Base-by-base conservation (phyloP, 2,888 invertebrate genomes). In the Heteromurus nitidus region DNA sequence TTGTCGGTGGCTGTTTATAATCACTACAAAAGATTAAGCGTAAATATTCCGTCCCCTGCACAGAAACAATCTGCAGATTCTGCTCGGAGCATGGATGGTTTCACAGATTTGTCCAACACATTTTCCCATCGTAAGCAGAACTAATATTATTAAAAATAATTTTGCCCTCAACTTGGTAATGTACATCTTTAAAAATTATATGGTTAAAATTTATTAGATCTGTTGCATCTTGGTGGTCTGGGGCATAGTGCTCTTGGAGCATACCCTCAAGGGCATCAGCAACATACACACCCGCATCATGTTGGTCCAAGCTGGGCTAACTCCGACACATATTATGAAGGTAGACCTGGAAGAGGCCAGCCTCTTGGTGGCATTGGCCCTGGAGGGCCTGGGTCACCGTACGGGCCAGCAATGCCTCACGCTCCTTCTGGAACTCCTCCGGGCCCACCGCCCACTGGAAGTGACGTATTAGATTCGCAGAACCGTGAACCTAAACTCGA, bases 1-100 rank as follows among this genome's bases (percentile, higher is more conserved):
- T 91, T 99, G 44, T 94, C 98, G 0, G 99, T 99, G 42, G 98
- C 99, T 13, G 99, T 99, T 0, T 99, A 99, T 91, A 98, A 99
- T 91, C 99, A 99, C 89, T 99, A 99, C 90, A 98, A 99, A 91
- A 92, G 99, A 88, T 96, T 99, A 88, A 96, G 95, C 90, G 97
- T 98, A 90, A 98, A 98, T 90, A 92, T 95, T 82, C 94, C 93
- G 87, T 86, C 88, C 30, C 92, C 89, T 89, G 88, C 88, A 18
- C 74, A 77, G 22, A 85, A 84, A 31, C 76, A 79, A 28, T 24
- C 84, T 7, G 42, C 84, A 9, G 86, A 86, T 36, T 80, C 85
- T 28, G 84, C 83, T 53, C 81, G 87, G 68, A 86, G 85, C 75
- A 69, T 85, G 75, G 87, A 87, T 68, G 86, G 87, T 72, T 84